Percentiles rank a stretch among this genome's conserved stretches.
phyloP scores from a whole-genome alignment of 1,140 invertebrate species.

The Camponotus pennsylvanicus region DNA sequence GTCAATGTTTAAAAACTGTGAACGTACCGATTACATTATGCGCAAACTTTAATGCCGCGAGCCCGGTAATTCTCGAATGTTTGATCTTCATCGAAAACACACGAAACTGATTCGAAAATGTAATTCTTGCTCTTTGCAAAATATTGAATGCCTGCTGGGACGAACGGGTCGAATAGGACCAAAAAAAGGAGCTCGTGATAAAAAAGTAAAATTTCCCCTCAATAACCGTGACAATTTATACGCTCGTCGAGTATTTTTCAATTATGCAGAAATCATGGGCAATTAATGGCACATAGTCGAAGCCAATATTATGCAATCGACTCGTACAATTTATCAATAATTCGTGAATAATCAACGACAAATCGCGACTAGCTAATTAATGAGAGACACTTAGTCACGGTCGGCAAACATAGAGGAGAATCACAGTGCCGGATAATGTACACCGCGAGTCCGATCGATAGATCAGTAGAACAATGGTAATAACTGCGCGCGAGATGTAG shows the following conservation, averaged over 20 bases:
- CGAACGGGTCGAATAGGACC: neutral
- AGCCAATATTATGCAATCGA: neutral
- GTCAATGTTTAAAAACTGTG: conserved; percentile 68
- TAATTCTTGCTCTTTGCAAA: neutral
- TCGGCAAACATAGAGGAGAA: conserved; percentile 44
- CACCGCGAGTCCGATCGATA: conserved; percentile 65
- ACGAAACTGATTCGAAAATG: conserved; percentile 2
- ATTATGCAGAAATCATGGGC: conserved; percentile 25
- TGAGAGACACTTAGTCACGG: conserved; percentile 52
- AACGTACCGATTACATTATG: conserved; percentile 63
- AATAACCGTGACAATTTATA: neutral
- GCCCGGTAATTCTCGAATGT: neutral
- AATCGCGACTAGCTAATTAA: conserved; percentile 56
- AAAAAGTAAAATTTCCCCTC: neutral
- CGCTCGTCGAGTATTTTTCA: neutral
- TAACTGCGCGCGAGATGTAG: conserved; percentile 29
- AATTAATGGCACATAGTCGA: conserved; percentile 9
- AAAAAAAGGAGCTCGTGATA: neutral
- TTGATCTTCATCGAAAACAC: neutral
- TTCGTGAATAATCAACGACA: conserved; percentile 57
- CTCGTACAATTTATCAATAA: conserved; percentile 50
- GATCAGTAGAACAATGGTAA: conserved; percentile 63
- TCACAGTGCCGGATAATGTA: conserved; percentile 47
- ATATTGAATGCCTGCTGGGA: neutral
- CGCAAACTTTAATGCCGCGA: conserved; percentile 30